Base-by-base conservation (phyloP, 2,797 vertebrate species). In the Lithobates pipiens region DNA sequence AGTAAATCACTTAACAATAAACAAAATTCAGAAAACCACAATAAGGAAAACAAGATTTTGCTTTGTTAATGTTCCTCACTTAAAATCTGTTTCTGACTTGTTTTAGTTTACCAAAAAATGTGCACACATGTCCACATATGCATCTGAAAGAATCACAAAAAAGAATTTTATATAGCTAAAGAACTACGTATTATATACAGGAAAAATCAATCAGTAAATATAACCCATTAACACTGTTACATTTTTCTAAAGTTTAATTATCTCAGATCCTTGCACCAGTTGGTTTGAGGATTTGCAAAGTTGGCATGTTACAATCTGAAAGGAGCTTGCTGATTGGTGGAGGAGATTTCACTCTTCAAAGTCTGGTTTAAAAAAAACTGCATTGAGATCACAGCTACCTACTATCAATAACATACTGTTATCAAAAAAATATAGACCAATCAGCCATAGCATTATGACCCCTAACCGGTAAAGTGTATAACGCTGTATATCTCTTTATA, bases 11-110 rank as follows among this genome's bases (percentile, higher is more conserved):
- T 89, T 91, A 90, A 88, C 91, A 93, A 92, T 91, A 92, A 92
- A 92, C 91, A 89, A 91, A 77, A 89, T 83, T 89, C 90, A 84
- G 90, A 92, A 93, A 94, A 92, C 93, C 92, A 94, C 93, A 85
- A 79, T 92, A 87, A 83, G 32, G 74, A 86, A 86, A 87, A 83
- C 10, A 75, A 73, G 44, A 75, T 78, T 36, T 73, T 87, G 89
- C 90, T 69, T 90, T 91, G 50, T 29, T 85, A 71, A 80, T 70
- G 77, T 80, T 76, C 15, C 69, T 90, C 88, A 54, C 21, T 61
- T 46, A n/a, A 80, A 73, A 88, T 90, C 50, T 67, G 50, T 16
- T 44, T 44, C 10, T 25, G 39, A 73, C 50, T 27, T 77, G 29
- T 36, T 63, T 77, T 77, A 36, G n/a, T 21, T 77, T 92, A 93